phyloP scores from a whole-genome alignment of 2,113 vertebrate species.

The Falcunculus frontatus region DNA sequence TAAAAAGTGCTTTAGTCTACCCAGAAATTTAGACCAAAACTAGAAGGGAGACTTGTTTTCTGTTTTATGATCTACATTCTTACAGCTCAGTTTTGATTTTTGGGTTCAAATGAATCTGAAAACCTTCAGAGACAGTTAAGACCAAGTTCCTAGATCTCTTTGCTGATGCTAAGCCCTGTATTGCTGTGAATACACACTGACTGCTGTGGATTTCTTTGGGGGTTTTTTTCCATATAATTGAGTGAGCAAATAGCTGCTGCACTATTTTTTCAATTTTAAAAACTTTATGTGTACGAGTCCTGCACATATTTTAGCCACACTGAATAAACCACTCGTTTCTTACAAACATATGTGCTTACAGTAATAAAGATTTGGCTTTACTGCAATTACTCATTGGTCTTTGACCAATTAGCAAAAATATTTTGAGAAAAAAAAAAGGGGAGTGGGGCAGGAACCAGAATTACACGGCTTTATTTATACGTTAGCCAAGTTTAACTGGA shows the following conservation, averaged over 20 bases:
- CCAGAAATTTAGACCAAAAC: background rate
- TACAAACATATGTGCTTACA: background rate
- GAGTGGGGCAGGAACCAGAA: rapidly evolving
- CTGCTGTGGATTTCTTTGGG: background rate
- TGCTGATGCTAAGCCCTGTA: background rate
- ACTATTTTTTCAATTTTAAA: background rate
- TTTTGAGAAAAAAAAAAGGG: background rate
- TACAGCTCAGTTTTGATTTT: background rate
- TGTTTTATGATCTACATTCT: background rate
- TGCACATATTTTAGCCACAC: background rate
- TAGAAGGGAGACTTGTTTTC: background rate
- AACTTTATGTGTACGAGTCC: rapidly evolving
- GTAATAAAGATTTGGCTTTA: background rate
- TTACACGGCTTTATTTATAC: background rate
- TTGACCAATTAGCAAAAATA: background rate
- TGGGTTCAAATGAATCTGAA: background rate
- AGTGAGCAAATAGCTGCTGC: background rate
- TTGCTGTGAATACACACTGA: background rate
- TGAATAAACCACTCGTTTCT: background rate
- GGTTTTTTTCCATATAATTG: background rate
- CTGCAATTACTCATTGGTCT: background rate
- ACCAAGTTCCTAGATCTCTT: background rate
- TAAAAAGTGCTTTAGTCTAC: background rate
- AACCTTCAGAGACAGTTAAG: background rate
- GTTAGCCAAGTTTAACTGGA: background rate